A percentile compares a stretch with the other conserved stretches of the same genome.
These are phyloP conservation scores for Mormyrops attenuatus DNA, from an alignment of 2,797 vertebrate species.

Conservation along the genomic window DNA sequence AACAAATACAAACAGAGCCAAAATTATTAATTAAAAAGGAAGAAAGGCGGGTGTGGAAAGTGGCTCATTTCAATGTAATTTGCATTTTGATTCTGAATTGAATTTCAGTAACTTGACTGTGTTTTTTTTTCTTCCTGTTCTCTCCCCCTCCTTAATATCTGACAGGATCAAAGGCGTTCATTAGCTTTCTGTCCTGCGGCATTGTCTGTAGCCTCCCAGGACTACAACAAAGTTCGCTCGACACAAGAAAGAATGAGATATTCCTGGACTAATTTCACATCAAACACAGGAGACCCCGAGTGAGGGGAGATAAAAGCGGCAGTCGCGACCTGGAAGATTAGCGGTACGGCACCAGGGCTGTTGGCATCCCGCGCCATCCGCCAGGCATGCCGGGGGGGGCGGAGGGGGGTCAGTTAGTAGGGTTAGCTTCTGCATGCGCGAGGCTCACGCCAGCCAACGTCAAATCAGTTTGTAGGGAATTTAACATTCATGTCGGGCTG, in stretches of 20 bases:
- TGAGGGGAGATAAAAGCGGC: slow-evolving; percentile 50
- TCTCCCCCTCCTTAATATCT: slow-evolving; percentile 51
- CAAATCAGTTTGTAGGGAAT: background rate
- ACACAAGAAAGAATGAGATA: slow-evolving; percentile 51
- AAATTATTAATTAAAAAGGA: slow-evolving; percentile 54
- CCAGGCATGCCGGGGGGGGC: background rate
- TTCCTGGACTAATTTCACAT: slow-evolving; percentile 61
- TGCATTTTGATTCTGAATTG: slow-evolving; percentile 58
- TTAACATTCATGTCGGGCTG: background rate
- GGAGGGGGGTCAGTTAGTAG: background rate
- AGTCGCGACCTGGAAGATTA: slow-evolving; percentile 46
- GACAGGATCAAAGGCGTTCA: slow-evolving; percentile 64
- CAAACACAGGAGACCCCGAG: slow-evolving; percentile 49
- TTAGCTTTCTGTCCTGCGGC: slow-evolving; percentile 56
- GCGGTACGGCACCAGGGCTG: slow-evolving; percentile 36
- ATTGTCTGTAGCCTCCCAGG: slow-evolving; percentile 60
- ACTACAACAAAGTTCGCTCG: slow-evolving; percentile 54
- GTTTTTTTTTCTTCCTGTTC: slow-evolving; percentile 17
- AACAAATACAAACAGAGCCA: slow-evolving; percentile 46
- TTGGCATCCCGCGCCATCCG: background rate
- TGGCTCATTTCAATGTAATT: slow-evolving; percentile 52
- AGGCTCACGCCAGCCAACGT: background rate
- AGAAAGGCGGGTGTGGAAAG: slow-evolving; percentile 39
- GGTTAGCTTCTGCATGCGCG: background rate
- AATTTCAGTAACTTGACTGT: slow-evolving; percentile 51